Percentiles rank a stretch among this genome's conserved stretches.
Evolutionary conservation across 2,888 invertebrate species (phyloP).

Genomic region (Xylota segnis): DNA sequence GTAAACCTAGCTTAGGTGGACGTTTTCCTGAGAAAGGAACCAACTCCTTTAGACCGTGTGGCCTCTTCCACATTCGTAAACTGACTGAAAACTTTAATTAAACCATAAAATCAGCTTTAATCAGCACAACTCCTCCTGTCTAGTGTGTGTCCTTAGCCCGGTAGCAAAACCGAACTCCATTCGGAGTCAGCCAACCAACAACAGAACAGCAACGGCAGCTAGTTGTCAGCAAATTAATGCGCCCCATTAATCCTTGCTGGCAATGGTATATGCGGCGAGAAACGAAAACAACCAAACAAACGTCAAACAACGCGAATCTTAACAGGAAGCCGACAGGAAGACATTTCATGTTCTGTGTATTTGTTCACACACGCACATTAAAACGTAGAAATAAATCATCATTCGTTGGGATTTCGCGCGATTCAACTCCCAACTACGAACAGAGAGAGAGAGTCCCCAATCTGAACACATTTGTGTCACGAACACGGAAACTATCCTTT

Average conservation of each 20-base stretch:
- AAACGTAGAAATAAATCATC: constrained; percentile 51
- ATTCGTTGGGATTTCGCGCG: constrained; percentile 39
- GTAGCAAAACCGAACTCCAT: constrained; percentile 17
- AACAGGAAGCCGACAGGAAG: constrained; percentile 61
- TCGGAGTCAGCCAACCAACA: constrained; percentile 11
- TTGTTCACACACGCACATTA: constrained; percentile 49
- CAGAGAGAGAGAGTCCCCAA: too few species aligned
- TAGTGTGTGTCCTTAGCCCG: not conserved
- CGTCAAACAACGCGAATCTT: constrained; percentile 47
- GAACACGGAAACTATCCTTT: constrained; percentile 38
- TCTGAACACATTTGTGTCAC: constrained; percentile 27
- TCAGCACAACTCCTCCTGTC: not conserved
- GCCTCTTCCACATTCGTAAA: too few species aligned
- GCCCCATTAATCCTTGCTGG: constrained; percentile 55
- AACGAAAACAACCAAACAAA: constrained; percentile 38
- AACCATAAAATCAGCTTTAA: constrained; percentile 28
- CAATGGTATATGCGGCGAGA: constrained; percentile 1
- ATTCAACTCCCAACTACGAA: too few species aligned
- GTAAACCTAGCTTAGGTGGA: not conserved
- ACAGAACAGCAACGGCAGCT: constrained; percentile 19
- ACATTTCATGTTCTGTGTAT: constrained; percentile 44
- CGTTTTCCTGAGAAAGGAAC: too few species aligned
- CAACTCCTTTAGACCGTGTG: too few species aligned
- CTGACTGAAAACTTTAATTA: constrained; percentile 16
- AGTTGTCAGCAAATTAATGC: constrained; percentile 63